Conservation (phyloP, 2,113 vertebrate genomes). For the human (Homo sapiens) region DNA sequence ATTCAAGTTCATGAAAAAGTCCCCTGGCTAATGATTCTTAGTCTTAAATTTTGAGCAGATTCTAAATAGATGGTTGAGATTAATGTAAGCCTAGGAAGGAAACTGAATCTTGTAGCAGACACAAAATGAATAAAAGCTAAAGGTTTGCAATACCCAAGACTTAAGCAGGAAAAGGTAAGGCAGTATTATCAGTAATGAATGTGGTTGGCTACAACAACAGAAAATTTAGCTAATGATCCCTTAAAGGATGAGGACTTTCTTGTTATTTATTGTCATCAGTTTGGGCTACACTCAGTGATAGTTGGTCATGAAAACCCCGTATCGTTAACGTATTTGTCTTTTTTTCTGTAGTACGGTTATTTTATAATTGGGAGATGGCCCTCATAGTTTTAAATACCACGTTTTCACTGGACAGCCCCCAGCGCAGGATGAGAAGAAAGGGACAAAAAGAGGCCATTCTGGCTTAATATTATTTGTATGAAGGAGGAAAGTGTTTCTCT, state of each 20-base stretch:
- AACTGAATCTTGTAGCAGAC: background rate
- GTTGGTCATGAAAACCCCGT: background rate
- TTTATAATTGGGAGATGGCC: no score
- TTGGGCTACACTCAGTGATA: background rate
- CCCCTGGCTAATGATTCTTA: background rate
- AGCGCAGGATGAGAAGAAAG: background rate
- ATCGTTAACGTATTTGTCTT: background rate
- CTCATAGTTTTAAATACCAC: background rate
- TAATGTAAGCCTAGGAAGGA: background rate
- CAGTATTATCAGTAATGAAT: accelerated
- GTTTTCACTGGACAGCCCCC: background rate
- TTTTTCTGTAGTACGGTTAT: accelerated
- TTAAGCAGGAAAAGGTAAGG: background rate
- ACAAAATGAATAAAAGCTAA: no score
- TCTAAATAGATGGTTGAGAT: background rate
- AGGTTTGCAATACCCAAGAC: background rate
- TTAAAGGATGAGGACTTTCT: background rate
- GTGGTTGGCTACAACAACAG: background rate
- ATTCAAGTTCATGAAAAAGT: background rate
- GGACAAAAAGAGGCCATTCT: no score
- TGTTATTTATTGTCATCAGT: background rate
- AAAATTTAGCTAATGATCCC: background rate
- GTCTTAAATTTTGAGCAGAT: background rate
- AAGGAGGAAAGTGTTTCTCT: background rate
- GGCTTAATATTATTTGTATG: background rate